Conservation (phyloP, 2,113 vertebrate species). For the Pelusios castaneus region DNA sequence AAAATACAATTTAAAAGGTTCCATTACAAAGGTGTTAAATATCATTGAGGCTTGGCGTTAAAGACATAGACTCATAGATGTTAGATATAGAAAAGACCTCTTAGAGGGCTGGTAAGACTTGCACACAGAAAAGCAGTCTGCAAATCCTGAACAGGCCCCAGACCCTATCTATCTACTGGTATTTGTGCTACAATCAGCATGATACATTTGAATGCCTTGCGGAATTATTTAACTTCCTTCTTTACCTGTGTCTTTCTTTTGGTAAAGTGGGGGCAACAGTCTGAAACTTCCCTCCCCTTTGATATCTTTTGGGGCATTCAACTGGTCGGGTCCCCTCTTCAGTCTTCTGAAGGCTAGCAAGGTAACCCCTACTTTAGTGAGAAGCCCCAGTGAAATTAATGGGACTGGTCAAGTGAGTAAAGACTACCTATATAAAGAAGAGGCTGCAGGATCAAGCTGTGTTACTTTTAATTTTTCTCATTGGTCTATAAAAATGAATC, state of each 20-base stretch:
- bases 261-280: neutral
- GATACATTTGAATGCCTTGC: neutral
- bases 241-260: neutral
- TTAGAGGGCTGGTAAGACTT: neutral
- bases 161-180: neutral
- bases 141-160: neutral
- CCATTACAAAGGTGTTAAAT: constrained; percentile 21
- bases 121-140: neutral
- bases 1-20: constrained; percentile 48
- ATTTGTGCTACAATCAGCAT: neutral
- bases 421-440: neutral
- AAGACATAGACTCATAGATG: neutral
- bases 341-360: neutral
- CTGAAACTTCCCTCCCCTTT: neutral
- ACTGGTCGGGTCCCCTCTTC: neutral
- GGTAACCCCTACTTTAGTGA: neutral
- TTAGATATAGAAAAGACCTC: neutral
- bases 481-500: neutral
- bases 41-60: constrained; percentile 45
- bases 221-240: neutral
- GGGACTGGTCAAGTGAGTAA: neutral
- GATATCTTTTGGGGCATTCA: neutral
- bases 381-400: neutral
- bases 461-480: neutral
- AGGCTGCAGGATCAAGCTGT: neutral